These are phyloP conservation scores for Columba guinea DNA, from an alignment of 2,797 vertebrate species.

Conservation along the genomic window DNA sequence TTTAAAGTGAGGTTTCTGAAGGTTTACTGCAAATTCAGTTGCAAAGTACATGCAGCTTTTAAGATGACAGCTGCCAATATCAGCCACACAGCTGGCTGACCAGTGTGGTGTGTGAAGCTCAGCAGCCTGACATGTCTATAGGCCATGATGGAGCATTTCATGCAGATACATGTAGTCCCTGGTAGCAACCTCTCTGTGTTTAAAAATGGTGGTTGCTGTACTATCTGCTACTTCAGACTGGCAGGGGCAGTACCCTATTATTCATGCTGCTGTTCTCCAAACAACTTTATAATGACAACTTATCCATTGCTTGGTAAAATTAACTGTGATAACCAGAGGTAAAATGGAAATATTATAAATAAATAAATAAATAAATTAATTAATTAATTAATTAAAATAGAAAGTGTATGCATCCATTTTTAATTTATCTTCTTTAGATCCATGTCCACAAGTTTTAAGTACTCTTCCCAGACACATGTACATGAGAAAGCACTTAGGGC, in stretches of 20 bases:
- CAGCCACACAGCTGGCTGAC: not conserved
- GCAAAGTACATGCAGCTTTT: not conserved
- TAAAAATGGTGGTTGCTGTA: not conserved
- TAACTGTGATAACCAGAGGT: not conserved
- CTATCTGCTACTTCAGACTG: not conserved
- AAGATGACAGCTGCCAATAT: not conserved
- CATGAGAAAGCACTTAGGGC: not conserved
- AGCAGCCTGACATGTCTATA: not conserved
- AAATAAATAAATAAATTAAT: no score
- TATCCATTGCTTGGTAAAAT: not conserved
- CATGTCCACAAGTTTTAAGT: not conserved
- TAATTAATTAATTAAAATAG: no score
- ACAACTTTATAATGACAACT: not conserved
- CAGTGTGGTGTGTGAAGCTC: not conserved
- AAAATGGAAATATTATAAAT: not conserved
- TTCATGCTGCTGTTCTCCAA: not conserved
- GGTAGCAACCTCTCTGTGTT: not conserved
- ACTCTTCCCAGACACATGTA: not conserved
- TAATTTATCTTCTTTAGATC: not conserved
- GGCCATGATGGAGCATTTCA: not conserved
- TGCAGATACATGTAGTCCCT: not conserved
- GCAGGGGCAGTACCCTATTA: not conserved
- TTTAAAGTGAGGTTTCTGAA: not conserved
- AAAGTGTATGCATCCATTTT: not conserved
- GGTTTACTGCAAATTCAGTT: not conserved